Base-by-base conservation (phyloP, 2,888 invertebrate species). In the Meliscaeva auricollis region DNA sequence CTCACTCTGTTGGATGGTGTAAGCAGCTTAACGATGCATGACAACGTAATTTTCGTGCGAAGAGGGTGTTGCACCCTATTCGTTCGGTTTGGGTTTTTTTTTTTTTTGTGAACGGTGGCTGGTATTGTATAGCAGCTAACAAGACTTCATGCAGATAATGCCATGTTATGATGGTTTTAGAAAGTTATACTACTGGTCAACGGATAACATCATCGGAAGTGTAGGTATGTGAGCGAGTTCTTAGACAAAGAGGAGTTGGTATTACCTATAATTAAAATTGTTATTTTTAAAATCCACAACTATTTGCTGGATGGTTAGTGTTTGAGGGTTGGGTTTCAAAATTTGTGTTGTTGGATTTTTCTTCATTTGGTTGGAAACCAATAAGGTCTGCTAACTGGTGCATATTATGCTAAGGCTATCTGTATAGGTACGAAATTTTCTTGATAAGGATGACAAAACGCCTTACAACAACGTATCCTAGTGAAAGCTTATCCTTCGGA, bases 1-100 rank as follows among this genome's bases (percentile, higher is more conserved):
- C 30, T 15, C 20, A 9, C 38, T 38, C 13, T 38, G 13, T 9
- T 38, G 13, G 62, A 46, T 64, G 64, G 77, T 62, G n/a, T 72
- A 81, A 85, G 85, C 77, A 30, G 85, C 85, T 85, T 85, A 81
- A 85, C 85, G 81, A 56, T 81, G 81, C 85, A 85, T 85, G 69
- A 73, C 81, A 85, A 73, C 60, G 69, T 68, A 76, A 73, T 80
- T 62, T 85, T 85, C 85, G 76, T 75, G 85, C 81, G 44, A 56
- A 62, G 85, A 85, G 81, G 85, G 81, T 85, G 85, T 85, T 85
- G 85, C 81, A 85, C 81, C 81, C 85, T 81, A 35, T 72, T 50
- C 66, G 9, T 70, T n/a, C 2, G 0, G n/a, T 44, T 4, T 17
- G 15, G 15, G n/a, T n/a, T n/a, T n/a, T n/a, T n/a, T n/a, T n/a